Evolutionary conservation across 2,888 invertebrate genomes (phyloP).

Genomic region (Andrena minutula): DNA sequence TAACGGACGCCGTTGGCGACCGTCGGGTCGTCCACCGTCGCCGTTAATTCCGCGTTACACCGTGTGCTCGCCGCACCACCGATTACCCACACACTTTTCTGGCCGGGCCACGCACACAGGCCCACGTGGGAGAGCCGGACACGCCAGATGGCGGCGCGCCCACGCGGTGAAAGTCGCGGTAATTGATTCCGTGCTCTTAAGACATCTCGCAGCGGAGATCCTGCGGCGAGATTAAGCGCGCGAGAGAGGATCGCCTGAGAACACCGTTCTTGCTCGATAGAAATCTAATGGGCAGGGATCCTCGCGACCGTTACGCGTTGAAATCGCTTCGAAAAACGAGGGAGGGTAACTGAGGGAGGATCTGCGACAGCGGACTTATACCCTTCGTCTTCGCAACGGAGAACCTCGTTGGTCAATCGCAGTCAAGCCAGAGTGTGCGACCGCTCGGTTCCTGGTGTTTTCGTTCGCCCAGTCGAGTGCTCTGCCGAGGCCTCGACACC

Average conservation of each 20-base stretch:
- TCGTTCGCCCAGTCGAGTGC: constrained; percentile 43
- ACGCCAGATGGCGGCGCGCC: constrained; percentile 78
- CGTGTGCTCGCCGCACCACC: constrained; percentile 33
- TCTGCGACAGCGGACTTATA: too few species aligned
- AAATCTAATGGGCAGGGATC: constrained; percentile 54
- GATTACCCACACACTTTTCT: constrained; percentile 41
- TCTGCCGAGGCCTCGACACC: constrained; percentile 26
- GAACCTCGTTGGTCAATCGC: too few species aligned
- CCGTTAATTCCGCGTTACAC: constrained; percentile 68
- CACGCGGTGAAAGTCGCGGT: constrained; percentile 83
- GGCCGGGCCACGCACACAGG: constrained; percentile 27
- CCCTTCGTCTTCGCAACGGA: too few species aligned
- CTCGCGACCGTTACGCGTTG: constrained; percentile 37
- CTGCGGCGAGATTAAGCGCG: constrained; percentile 73
- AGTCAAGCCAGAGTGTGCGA: too few species aligned
- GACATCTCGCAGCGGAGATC: constrained; percentile 75
- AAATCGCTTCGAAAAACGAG: constrained; percentile 6
- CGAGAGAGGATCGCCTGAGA: constrained; percentile 66
- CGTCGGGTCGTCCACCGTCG: constrained; percentile 26
- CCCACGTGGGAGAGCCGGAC: constrained; percentile 77
- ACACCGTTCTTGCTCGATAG: constrained; percentile 53
- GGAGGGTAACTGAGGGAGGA: not conserved
- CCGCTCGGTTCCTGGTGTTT: constrained; percentile 4
- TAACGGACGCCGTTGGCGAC: constrained; percentile 49
- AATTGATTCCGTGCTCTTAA: constrained; percentile 82